phyloP scores from a whole-genome alignment of 1,140 invertebrate genomes.

The Pseudomyrmex pallidus region DNA sequence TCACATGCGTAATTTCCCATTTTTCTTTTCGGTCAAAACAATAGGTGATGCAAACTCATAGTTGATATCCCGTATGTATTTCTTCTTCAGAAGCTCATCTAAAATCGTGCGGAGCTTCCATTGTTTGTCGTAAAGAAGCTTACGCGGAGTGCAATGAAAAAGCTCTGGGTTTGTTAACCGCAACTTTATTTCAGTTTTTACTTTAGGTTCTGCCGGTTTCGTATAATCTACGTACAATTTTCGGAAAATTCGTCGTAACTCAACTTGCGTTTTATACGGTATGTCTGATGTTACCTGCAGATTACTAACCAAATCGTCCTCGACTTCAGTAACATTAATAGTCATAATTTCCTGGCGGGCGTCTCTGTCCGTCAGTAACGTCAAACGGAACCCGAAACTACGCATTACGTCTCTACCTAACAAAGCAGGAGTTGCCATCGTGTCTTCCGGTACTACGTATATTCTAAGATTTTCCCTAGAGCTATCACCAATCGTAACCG shows the following conservation, averaged over 20 bases:
- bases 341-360: background rate
- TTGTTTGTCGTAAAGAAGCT: conserved; percentile 69
- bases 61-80: conserved; percentile 77
- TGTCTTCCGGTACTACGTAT: no score
- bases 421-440: no score
- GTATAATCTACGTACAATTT: conserved; percentile 3
- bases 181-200: conserved; percentile 58
- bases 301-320: background rate
- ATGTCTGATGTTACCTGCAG: background rate
- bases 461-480: no score
- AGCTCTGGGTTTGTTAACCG: conserved; percentile 73
- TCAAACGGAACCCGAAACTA: background rate
- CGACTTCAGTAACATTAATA: background rate
- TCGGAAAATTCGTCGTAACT: background rate
- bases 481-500: no score
- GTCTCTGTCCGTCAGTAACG: background rate
- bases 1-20: conserved; percentile 48
- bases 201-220: conserved; percentile 31
- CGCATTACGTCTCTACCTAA: no score
- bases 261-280: background rate
- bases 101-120: conserved; percentile 74
- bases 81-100: conserved; percentile 72
- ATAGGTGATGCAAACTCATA: conserved; percentile 73
- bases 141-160: conserved; percentile 71
- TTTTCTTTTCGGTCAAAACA: conserved; percentile 73